A percentile compares a stretch with the other conserved stretches of the same genome.
Evolutionary conservation across 2,888 invertebrate species (phyloP).

Genomic region (Leucoptera coffeella): DNA sequence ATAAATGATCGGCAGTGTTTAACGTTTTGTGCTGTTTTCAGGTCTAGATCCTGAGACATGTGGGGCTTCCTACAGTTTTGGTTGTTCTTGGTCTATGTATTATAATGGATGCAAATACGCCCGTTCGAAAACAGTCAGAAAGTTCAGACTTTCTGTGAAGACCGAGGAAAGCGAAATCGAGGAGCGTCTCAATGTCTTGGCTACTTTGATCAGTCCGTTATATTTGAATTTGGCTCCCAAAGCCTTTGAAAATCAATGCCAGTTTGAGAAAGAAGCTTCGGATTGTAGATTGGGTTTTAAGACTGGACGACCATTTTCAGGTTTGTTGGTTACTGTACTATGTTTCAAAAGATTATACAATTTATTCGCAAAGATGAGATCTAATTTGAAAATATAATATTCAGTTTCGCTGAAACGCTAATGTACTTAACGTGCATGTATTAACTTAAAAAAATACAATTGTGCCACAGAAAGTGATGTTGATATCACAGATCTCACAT

Average conservation of each 20-base stretch:
- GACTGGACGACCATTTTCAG: slow-evolving; percentile 85
- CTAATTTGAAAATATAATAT: too few relatives aligned
- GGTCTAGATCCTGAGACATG: slow-evolving; percentile 80
- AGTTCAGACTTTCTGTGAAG: slow-evolving; percentile 85
- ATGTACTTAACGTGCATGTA: too few relatives aligned
- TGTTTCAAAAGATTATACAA: neutral
- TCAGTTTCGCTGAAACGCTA: too few relatives aligned
- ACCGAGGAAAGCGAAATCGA: slow-evolving; percentile 87
- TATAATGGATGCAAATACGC: slow-evolving; percentile 98
- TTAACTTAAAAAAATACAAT: too few relatives aligned
- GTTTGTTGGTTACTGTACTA: slow-evolving; percentile 13
- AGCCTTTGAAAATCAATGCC: slow-evolving; percentile 85
- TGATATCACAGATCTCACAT: too few relatives aligned
- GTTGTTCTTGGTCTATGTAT: slow-evolving; percentile 98
- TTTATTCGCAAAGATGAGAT: neutral
- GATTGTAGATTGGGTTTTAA: slow-evolving; percentile 87
- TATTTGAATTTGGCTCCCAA: slow-evolving; percentile 85
- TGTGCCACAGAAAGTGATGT: too few relatives aligned
- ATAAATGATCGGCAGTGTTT: too few relatives aligned
- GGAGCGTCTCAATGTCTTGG: slow-evolving; percentile 81
- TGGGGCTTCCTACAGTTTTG: slow-evolving; percentile 93
- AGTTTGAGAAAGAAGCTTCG: slow-evolving; percentile 78
- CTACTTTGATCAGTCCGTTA: slow-evolving; percentile 78
- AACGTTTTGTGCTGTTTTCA: too few relatives aligned
- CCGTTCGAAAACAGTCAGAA: slow-evolving; percentile 84